Evolutionary conservation across 2,888 invertebrate species (phyloP), one percentile per base, ranked within the genome.

Genomic region (Junonia oenone): DNA sequence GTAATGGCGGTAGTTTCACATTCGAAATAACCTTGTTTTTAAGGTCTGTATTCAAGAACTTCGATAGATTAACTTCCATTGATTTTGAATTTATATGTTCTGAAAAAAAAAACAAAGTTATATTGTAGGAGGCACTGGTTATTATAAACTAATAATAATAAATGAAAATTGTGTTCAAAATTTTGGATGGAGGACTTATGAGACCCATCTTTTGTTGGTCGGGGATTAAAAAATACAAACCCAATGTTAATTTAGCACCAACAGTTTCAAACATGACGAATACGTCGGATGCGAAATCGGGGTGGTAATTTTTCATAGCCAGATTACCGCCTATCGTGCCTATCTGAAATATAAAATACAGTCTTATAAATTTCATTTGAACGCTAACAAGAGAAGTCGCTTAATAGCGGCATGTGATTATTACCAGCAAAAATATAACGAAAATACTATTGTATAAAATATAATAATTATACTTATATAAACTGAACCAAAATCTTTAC

Each of bases 271-370:
- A 68, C 5, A 94, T 79, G 2, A 94, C 68, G 66, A 93, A 95
- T 8, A 96, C 70, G 71, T 96, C 96, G 0, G 96, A 96, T 0
- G 93, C 93, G 71, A 96, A 96, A 37, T 94, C 93, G 1, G 81
- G 86, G 67, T 95, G 91, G 15, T 81, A 71, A 68, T 95, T 92
- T 72, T 96, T 96, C 66, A 95, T 51, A 0, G 79, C 80, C 51
- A 90, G 67, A 62, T 95, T 95, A n/a, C 95, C 95, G 53, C 93
- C 95, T 56, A 95, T 80, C 0, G 93, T 93, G 19, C 94, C 95
- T 58, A 92, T 84, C 93, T 93, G 69, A 33, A 73, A 75, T 40
- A 26, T 19, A 38, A 9, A 38, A 17, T 1, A 17, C 9, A 17
- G 1, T 17, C 6, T 37, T 37, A 15, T n/a, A 14, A 15, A 15